Conservation (phyloP, 2,113 vertebrate species). For the Tichodroma muraria region DNA sequence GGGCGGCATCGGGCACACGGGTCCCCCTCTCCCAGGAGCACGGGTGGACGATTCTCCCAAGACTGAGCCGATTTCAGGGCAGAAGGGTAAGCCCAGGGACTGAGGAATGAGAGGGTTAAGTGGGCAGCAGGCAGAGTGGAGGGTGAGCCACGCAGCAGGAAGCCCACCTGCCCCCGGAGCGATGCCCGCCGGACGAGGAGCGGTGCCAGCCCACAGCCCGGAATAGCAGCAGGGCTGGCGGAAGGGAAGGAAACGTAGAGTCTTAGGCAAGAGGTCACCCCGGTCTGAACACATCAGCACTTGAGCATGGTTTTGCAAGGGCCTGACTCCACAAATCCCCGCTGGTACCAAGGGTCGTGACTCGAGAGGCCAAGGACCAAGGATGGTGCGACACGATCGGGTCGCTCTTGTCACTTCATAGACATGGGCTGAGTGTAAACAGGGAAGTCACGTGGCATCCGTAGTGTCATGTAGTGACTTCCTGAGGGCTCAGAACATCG, state of each 20-base stretch:
- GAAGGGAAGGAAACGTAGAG: background rate
- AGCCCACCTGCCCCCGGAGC: background rate
- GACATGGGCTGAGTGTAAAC: background rate
- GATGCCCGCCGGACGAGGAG: background rate
- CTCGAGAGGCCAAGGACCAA: background rate
- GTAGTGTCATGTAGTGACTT: background rate
- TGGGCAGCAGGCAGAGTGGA: background rate
- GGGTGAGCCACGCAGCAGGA: background rate
- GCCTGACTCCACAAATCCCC: background rate
- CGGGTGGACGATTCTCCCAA: fast-evolving
- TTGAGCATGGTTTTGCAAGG: fast-evolving
- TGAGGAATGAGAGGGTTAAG: background rate
- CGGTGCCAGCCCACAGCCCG: background rate
- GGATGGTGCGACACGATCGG: background rate
- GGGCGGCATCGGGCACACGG: fast-evolving
- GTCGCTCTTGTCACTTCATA: background rate
- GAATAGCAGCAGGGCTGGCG: background rate
- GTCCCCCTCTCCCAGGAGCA: background rate
- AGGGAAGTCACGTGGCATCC: background rate
- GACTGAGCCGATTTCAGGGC: background rate
- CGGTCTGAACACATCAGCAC: background rate
- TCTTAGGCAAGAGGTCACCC: background rate
- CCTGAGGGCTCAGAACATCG: background rate
- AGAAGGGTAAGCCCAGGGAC: background rate
- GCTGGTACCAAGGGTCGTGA: background rate